A percentile compares a stretch with the other conserved stretches of the same genome.
These are phyloP conservation scores for Eristalinus sepulchralis DNA, from an alignment of 2,888 invertebrate genomes.

Conservation along the genomic window DNA sequence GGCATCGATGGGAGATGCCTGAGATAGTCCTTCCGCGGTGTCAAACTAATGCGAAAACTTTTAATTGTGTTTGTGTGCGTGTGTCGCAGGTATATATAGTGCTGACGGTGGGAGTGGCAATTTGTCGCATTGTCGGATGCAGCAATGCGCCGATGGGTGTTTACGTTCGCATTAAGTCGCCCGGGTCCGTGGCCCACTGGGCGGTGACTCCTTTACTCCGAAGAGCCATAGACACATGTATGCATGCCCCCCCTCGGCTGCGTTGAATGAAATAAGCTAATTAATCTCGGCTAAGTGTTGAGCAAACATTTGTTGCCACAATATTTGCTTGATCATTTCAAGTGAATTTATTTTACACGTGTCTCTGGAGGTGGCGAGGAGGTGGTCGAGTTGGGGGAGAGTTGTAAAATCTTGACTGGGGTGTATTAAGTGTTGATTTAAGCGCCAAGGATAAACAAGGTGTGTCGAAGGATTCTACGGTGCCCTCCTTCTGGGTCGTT, in stretches of 20 bases:
- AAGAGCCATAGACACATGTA: neutral
- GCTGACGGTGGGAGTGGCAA: conserved; percentile 12
- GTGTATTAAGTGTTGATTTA: neutral
- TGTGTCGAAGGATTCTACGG: neutral
- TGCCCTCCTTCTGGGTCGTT: neutral
- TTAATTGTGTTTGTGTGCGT: conserved; percentile 5
- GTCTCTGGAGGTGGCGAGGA: neutral
- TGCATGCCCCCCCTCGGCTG: neutral
- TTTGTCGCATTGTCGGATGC: neutral
- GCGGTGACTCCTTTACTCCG: neutral
- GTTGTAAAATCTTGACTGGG: neutral
- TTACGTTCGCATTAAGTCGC: conserved; percentile 17
- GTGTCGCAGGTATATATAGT: neutral
- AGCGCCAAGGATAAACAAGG: neutral
- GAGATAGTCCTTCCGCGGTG: neutral
- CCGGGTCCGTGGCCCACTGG: neutral
- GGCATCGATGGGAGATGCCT: neutral
- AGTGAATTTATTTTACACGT: neutral
- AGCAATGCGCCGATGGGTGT: neutral
- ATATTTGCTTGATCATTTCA: neutral
- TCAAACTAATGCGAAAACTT: conserved; percentile 7
- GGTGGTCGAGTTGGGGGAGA: neutral
- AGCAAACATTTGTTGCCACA: neutral
- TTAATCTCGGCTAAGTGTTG: conserved; percentile 3
- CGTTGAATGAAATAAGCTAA: neutral